Evolutionary conservation across 2,113 vertebrate species (phyloP).

Genomic region (Corydoras sp.): DNA sequence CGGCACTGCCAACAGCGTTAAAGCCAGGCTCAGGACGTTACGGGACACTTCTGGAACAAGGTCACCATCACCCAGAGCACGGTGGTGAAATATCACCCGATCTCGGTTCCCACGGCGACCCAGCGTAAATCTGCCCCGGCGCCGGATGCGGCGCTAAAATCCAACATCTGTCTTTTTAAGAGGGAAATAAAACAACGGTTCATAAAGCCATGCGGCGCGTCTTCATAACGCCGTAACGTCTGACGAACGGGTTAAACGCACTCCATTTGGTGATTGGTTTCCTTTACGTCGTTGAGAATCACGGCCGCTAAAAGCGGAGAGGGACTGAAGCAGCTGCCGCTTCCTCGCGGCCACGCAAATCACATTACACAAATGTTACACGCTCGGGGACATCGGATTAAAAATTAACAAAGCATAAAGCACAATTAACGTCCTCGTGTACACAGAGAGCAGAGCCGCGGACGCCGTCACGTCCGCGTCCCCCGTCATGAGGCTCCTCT

Average conservation of each 20-base stretch:
- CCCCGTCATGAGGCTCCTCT: too few species aligned
- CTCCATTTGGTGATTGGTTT: constrained; percentile 3
- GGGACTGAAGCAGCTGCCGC: neutral
- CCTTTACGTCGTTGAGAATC: constrained; percentile 4
- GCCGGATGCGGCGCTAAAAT: neutral
- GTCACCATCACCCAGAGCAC: neutral
- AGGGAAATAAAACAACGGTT: neutral
- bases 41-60: neutral
- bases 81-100: neutral
- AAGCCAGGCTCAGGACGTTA: neutral
- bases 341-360: constrained; percentile 2
- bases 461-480: too few species aligned
- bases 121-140: neutral
- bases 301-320: neutral
- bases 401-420: constrained; percentile 1
- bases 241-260: neutral
- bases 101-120: neutral
- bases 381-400: neutral
- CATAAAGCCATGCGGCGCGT: constrained; percentile 7
- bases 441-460: too few species aligned
- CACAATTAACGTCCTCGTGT: neutral
- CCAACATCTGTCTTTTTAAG: constrained; percentile 25
- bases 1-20: constrained; percentile 1
- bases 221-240: neutral
- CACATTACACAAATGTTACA: constrained; percentile 14